Conservation (phyloP, 2,888 invertebrate genomes). For the Diadegma fenestrale region DNA sequence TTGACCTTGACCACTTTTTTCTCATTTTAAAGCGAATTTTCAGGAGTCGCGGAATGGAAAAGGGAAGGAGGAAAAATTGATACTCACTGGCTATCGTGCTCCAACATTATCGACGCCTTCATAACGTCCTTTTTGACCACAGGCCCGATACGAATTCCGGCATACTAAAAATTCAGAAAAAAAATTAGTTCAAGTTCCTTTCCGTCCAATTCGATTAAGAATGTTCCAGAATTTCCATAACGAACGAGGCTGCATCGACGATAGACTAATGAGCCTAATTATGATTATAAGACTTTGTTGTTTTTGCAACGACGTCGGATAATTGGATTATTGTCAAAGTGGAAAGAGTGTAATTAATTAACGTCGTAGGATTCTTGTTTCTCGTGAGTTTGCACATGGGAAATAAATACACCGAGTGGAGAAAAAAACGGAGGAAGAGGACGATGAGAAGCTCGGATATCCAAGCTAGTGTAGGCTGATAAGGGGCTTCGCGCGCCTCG, state of each 20-base stretch:
- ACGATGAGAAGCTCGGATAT: constrained; percentile 30
- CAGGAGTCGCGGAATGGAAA: background rate
- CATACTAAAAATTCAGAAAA: constrained; percentile 89
- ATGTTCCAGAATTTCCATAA: background rate
- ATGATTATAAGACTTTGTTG: background rate
- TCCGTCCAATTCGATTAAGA: background rate
- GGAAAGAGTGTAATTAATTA: constrained; percentile 1
- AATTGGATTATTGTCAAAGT: constrained; percentile 15
- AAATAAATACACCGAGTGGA: constrained; percentile 9
- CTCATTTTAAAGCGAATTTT: background rate
- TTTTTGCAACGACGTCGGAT: background rate
- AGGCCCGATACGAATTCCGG: constrained; percentile 99
- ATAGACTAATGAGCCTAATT: background rate
- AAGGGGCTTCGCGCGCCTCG: constrained; percentile 34
- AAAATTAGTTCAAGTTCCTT: background rate
- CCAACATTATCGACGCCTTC: constrained; percentile 99
- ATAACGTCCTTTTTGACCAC: constrained; percentile 99
- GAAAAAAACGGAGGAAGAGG: background rate
- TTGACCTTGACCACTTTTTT: background rate
- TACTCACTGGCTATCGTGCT: constrained; percentile 97
- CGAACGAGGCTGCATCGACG: background rate
- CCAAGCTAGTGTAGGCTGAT: constrained; percentile 44
- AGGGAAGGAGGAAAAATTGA: constrained; percentile 7
- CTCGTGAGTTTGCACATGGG: constrained; percentile 7
- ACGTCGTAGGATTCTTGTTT: background rate